phyloP scores from a whole-genome alignment of 2,888 invertebrate genomes.

The Cantharis nigra region DNA sequence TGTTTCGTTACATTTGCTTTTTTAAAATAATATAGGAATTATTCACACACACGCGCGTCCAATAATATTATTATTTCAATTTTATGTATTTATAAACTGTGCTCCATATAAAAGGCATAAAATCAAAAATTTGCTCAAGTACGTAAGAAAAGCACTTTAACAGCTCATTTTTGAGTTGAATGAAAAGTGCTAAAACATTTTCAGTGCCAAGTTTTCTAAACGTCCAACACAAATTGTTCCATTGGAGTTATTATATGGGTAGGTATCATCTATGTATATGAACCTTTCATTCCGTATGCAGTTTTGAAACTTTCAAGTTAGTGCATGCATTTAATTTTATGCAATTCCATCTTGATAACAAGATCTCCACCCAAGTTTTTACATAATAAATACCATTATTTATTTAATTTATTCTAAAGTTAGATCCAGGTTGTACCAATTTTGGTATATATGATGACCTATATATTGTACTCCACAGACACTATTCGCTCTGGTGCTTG shows the following conservation, averaged over 20 bases:
- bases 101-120: neutral
- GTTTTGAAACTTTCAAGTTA: conserved; percentile 7
- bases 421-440: conserved; percentile 21
- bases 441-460: conserved; percentile 22
- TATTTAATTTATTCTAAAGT: neutral
- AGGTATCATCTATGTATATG: neutral
- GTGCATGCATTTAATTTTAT: neutral
- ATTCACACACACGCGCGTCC: neutral
- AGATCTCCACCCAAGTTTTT: neutral
- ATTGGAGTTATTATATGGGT: neutral
- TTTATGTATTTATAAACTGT: neutral
- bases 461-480: conserved; percentile 14
- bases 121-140: neutral
- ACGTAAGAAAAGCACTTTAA: conserved; percentile 1
- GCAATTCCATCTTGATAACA: neutral
- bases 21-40: neutral
- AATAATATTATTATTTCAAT: neutral
- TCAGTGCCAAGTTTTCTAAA: conserved; percentile 17
- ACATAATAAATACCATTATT: neutral
- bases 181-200: conserved; percentile 11
- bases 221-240: conserved; percentile 14
- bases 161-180: conserved; percentile 9
- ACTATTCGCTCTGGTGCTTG: conserved; percentile 30
- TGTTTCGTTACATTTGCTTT: neutral
- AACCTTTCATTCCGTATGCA: conserved; percentile 8